These are phyloP conservation scores for Callyntrura sp. DNA, from an alignment of 2,888 invertebrate genomes.

Conservation along the genomic window DNA sequence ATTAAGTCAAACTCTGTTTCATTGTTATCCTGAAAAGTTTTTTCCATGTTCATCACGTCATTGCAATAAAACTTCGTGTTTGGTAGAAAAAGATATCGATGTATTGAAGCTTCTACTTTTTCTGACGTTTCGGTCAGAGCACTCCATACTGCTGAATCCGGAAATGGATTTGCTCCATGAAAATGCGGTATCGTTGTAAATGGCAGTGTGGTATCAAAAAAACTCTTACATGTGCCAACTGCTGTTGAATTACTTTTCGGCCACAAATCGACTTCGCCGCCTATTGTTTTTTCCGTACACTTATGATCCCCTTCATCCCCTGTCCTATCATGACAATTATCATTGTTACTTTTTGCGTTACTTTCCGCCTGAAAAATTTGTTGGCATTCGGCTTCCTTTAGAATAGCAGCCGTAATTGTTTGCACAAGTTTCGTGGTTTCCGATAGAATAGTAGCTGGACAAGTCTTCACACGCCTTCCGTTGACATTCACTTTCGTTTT, in stretches of 20 bases:
- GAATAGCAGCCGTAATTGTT: conserved; percentile 46
- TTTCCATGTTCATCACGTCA: conserved; percentile 87
- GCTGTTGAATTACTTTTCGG: conserved; percentile 85
- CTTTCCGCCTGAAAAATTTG: conserved; percentile 4
- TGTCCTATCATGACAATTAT: background rate
- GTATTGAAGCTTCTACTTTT: conserved; percentile 84
- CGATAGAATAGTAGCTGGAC: background rate
- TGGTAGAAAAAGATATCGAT: conserved; percentile 88
- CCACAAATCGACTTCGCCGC: background rate
- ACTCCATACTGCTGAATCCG: conserved; percentile 35
- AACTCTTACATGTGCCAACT: conserved; percentile 85
- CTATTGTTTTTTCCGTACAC: background rate
- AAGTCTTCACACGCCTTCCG: conserved; percentile 80
- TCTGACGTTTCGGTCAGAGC: conserved; percentile 86
- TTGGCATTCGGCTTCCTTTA: conserved; percentile 2
- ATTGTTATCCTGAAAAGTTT: conserved; percentile 82
- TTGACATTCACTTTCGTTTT: conserved; percentile 75
- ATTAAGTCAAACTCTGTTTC: conserved; percentile 91
- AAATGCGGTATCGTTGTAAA: conserved; percentile 84
- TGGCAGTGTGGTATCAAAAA: conserved; percentile 85
- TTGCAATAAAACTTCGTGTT: conserved; percentile 90
- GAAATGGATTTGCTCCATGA: conserved; percentile 88
- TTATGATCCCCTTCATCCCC: background rate
- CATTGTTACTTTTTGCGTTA: background rate
- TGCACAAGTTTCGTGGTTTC: conserved; percentile 45